Conservation (phyloP, 2,797 vertebrate genomes). For the Lutjanus campechanus region DNA sequence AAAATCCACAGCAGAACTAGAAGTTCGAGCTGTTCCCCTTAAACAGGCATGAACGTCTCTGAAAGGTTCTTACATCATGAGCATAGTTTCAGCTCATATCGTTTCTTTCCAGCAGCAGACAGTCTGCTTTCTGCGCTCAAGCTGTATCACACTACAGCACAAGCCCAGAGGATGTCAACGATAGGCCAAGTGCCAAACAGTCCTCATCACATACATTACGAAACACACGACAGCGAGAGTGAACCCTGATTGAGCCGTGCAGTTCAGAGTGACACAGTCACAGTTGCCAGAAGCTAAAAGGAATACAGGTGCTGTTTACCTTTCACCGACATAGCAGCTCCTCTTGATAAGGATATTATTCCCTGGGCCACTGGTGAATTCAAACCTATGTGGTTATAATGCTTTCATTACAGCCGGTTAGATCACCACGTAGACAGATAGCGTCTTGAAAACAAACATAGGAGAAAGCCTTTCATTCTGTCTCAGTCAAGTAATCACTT, state of each 20-base stretch:
- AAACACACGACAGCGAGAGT: slow-evolving; percentile 39
- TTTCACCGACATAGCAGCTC: slow-evolving; percentile 48
- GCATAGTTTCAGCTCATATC: slow-evolving; percentile 16
- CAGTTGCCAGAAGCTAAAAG: slow-evolving; percentile 29
- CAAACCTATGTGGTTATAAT: slow-evolving; percentile 28
- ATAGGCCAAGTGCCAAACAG: slow-evolving; percentile 56
- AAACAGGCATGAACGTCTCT: neutral
- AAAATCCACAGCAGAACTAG: slow-evolving; percentile 16
- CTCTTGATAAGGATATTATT: slow-evolving; percentile 47
- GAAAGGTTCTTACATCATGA: slow-evolving; percentile 26
- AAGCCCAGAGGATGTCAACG: slow-evolving; percentile 44
- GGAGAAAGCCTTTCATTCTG: slow-evolving; percentile 44
- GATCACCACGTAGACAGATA: slow-evolving; percentile 42
- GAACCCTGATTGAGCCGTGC: slow-evolving; percentile 18
- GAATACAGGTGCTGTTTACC: slow-evolving; percentile 57
- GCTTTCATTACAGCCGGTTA: slow-evolving; percentile 44
- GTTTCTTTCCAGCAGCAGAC: slow-evolving; percentile 31
- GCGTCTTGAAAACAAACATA: slow-evolving; percentile 36
- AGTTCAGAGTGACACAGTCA: slow-evolving; percentile 28
- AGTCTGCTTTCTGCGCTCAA: neutral
- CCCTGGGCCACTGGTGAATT: slow-evolving; percentile 32
- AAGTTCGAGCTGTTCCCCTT: slow-evolving; percentile 6
- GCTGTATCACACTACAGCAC: slow-evolving; percentile 44
- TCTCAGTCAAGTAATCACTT: slow-evolving; percentile 42
- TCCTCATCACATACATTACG: slow-evolving; percentile 58